Evolutionary conservation across 1,140 invertebrate genomes (phyloP).

Genomic region (Cotesia glomerata): DNA sequence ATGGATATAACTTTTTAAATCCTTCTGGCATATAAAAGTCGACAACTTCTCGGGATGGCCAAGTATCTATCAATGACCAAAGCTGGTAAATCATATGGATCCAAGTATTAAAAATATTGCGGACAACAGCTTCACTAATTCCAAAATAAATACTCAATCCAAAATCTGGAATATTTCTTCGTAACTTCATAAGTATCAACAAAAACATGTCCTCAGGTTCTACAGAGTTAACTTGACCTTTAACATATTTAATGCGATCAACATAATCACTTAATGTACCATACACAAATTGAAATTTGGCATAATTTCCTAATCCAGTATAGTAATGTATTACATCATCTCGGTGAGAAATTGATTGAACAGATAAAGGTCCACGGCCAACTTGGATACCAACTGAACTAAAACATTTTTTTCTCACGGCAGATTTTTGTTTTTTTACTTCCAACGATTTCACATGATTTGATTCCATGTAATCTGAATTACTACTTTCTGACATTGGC

Average conservation of each 20-base stretch:
- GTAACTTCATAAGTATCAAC: conserved; percentile 43
- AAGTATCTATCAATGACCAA: conserved; percentile 41
- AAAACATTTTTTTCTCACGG: background rate
- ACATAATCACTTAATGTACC: conserved; percentile 16
- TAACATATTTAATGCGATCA: conserved; percentile 2
- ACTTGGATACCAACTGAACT: background rate
- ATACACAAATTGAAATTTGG: conserved; percentile 23
- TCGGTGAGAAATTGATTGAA: background rate
- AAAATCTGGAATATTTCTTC: conserved; percentile 35
- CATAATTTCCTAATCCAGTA: conserved; percentile 24
- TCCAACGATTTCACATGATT: too few species aligned
- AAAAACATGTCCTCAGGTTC: conserved; percentile 33
- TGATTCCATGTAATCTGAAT: too few species aligned
- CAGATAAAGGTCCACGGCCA: background rate
- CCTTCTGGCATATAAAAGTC: conserved; percentile 38
- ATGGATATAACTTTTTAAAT: conserved; percentile 40
- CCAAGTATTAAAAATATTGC: conserved; percentile 44
- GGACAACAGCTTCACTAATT: conserved; percentile 33
- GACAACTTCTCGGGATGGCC: conserved; percentile 41
- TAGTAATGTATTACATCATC: conserved; percentile 14
- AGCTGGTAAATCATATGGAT: conserved; percentile 40
- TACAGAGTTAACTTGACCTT: conserved; percentile 3
- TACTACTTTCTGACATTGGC: background rate
- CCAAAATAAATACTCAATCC: conserved; percentile 41
- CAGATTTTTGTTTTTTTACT: background rate